Base-by-base conservation (phyloP, 2,797 vertebrate genomes). In the Austrolebias charrua region DNA sequence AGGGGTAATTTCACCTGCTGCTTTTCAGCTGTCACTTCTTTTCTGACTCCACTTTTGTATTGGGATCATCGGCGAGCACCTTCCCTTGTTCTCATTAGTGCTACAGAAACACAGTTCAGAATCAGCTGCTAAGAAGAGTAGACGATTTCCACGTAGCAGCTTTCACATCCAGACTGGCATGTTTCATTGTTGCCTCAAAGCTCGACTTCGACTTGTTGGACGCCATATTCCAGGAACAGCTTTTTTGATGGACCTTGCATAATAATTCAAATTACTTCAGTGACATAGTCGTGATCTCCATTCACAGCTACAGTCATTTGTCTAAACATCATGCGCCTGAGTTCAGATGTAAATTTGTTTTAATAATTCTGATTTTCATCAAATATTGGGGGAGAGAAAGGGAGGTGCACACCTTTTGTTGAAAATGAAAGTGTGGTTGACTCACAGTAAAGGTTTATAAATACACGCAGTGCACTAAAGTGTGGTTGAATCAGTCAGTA, bases 11-110 rank as follows among this genome's bases (percentile, higher is more conserved):
- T 70, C 29, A 12, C 82, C 80, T 79, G 76, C 84, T 86, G 79
- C 67, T 81, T 84, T 78, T 84, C 77, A 76, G 83, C 81, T 84
- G 81, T 73, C 81, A 69, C 60, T 68, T 31, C 45, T 78, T 70
- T 53, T 20, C 46, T 33, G 50, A 76, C 76, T 71, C 47, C 48
- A 63, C 60, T 51, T 75, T 57, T 12, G 61, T 57, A 50, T 58
- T 49, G 14, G 15, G n/a, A 47, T 56, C 16, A 9, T 44, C 29
- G 63, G 55, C 46, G 55, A 74, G 62, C 45, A 66, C 56, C 52
- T 80, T 79, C 42, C 38, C 45, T 55, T 11, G 56, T 59, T 15
- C 43, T 18, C 19, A 38, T 29, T 31, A 53, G 31, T 24, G 18
- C 31, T 60, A 42, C 45, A 54, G 12, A 66, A 65, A 68, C 9